A percentile compares a stretch with the other conserved stretches of the same genome.
These are phyloP conservation scores for Macrochelys suwanniensis DNA, from an alignment of 2,797 vertebrate species.

Conservation along the genomic window DNA sequence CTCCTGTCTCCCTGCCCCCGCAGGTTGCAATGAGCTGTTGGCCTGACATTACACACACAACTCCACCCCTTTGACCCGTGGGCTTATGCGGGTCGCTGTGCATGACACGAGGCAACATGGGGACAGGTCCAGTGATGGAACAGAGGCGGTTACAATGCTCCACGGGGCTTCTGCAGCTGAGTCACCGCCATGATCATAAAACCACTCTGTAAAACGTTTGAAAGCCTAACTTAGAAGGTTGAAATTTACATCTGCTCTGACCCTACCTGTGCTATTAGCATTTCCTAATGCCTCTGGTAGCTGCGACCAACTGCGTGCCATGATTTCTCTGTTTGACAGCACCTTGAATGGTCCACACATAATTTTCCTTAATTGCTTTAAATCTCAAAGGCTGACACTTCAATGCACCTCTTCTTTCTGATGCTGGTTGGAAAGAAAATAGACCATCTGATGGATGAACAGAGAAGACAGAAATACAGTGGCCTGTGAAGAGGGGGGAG, in stretches of 20 bases:
- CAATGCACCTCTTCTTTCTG: conserved; percentile 13
- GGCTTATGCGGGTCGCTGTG: background rate
- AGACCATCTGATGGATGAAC: conserved; percentile 5
- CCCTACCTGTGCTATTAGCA: conserved; percentile 56
- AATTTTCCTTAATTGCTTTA: conserved; percentile 64
- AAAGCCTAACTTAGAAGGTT: background rate
- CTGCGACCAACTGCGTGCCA: conserved; percentile 3
- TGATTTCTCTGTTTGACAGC: conserved; percentile 46
- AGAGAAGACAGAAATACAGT: background rate
- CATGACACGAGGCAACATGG: background rate
- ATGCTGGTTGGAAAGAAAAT: background rate
- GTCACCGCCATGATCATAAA: conserved; percentile 50
- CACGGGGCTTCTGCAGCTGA: conserved; percentile 38
- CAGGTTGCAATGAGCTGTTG: background rate
- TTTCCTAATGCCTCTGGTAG: conserved; percentile 43
- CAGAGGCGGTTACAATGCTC: conserved; percentile 30
- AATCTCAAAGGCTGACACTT: conserved; percentile 68
- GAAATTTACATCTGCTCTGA: conserved; percentile 51
- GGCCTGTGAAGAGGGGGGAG: background rate
- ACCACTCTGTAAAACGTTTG: background rate
- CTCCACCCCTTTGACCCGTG: background rate
- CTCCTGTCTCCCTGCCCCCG: background rate
- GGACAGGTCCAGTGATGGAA: background rate
- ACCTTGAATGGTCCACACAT: conserved; percentile 24
- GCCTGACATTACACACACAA: background rate